phyloP scores from a whole-genome alignment of 2,797 vertebrate genomes.

The Menidia menidia region DNA sequence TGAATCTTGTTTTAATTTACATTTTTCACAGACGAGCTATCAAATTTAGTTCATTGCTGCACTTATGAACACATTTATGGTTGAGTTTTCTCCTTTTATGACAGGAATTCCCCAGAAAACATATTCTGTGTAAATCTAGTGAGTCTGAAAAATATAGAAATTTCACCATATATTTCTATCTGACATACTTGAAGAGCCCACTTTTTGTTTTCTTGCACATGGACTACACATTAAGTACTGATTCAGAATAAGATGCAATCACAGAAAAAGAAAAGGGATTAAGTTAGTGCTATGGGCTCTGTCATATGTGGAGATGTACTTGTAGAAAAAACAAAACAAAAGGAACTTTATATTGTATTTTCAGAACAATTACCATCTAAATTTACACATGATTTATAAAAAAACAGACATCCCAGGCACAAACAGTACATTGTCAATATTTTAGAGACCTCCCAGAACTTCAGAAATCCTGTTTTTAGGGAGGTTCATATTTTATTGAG shows the following conservation, averaged over 20 bases:
- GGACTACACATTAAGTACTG: not conserved
- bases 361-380: not conserved
- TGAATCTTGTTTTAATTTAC: too few relatives aligned
- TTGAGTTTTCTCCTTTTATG: too few relatives aligned
- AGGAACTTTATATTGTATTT: not conserved
- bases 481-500: not conserved
- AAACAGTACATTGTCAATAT: not conserved
- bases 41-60: too few relatives aligned
- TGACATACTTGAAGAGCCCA: not conserved
- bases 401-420: conserved; percentile 1
- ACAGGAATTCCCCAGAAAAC: too few relatives aligned
- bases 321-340: not conserved
- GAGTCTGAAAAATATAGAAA: not conserved
- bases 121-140: too few relatives aligned
- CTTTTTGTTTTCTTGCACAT: not conserved
- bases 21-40: too few relatives aligned
- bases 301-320: not conserved
- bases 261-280: not conserved
- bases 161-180: not conserved
- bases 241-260: not conserved
- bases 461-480: not conserved
- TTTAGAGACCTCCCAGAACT: conserved; percentile 2
- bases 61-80: too few relatives aligned
- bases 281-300: not conserved
- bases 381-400: conserved; percentile 1